A percentile compares a stretch with the other conserved stretches of the same genome.
phyloP scores from a whole-genome alignment of 2,797 vertebrate genomes.

The Sebastolobus alascanus region DNA sequence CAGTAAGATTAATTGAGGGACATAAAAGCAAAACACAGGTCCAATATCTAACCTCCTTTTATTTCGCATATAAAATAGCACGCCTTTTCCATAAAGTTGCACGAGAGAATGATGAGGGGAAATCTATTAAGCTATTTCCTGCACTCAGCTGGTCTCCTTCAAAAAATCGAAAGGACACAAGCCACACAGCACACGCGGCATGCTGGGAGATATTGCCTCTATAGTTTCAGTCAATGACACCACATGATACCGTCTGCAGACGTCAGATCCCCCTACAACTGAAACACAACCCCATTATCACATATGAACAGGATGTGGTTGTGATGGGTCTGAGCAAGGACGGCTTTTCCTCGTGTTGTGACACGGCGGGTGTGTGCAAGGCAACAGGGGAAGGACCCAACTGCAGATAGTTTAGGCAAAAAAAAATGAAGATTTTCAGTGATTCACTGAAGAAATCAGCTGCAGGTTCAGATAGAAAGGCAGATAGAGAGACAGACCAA shows the following conservation, averaged over 20 bases:
- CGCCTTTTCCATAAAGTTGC: constrained; percentile 15
- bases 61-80: background rate
- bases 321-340: constrained; percentile 16
- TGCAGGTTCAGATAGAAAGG: background rate
- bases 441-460: background rate
- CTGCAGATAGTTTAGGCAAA: background rate
- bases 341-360: background rate
- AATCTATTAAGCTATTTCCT: constrained; percentile 53
- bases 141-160: constrained; percentile 52
- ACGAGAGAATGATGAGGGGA: constrained; percentile 20
- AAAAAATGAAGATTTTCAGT: background rate
- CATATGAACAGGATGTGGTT: constrained; percentile 10
- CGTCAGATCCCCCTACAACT: constrained; percentile 25
- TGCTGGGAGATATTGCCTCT: constrained; percentile 41
- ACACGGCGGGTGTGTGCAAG: background rate
- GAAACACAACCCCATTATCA: constrained; percentile 43
- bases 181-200: constrained; percentile 3
- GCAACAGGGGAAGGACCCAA: background rate
- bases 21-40: constrained; percentile 1
- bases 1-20: constrained; percentile 14
- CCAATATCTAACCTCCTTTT: background rate
- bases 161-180: constrained; percentile 68
- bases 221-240: constrained; percentile 73
- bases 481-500: background rate
- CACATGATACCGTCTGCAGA: constrained; percentile 47